Evolutionary conservation across 2,888 invertebrate species (phyloP).

Genomic region (Crepidodera aurea): DNA sequence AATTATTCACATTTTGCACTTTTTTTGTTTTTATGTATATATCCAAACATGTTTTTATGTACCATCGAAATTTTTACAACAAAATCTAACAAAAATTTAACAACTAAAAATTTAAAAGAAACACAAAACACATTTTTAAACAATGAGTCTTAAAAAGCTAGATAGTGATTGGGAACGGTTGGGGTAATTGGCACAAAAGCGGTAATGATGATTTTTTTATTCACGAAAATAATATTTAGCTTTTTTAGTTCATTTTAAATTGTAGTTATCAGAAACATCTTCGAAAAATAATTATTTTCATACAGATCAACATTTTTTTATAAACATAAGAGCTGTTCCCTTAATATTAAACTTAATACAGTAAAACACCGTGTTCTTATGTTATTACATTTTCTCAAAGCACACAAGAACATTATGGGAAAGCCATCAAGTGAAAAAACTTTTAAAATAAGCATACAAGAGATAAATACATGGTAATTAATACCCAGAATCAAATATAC

Average conservation of each 20-base stretch:
- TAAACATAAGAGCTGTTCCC: too few relatives aligned
- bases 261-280: too few relatives aligned
- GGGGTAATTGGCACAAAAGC: background rate
- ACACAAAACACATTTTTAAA: slow-evolving; percentile 11
- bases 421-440: too few relatives aligned
- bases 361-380: too few relatives aligned
- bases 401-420: too few relatives aligned
- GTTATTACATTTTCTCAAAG: too few relatives aligned
- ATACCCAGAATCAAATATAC: too few relatives aligned
- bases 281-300: too few relatives aligned
- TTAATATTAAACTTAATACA: too few relatives aligned
- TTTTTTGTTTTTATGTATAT: background rate
- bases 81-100: slow-evolving; percentile 11
- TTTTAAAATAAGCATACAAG: too few relatives aligned
- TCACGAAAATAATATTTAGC: background rate
- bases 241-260: background rate
- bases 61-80: background rate
- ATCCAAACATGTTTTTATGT: background rate
- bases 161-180: background rate
- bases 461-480: too few relatives aligned
- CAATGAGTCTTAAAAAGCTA: slow-evolving; percentile 10
- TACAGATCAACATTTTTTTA: too few relatives aligned
- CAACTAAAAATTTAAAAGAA: background rate
- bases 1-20: background rate
- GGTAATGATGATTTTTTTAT: background rate